Evolutionary conservation across 2,888 invertebrate genomes (phyloP).

Genomic region (Ischnus inquisitorius): DNA sequence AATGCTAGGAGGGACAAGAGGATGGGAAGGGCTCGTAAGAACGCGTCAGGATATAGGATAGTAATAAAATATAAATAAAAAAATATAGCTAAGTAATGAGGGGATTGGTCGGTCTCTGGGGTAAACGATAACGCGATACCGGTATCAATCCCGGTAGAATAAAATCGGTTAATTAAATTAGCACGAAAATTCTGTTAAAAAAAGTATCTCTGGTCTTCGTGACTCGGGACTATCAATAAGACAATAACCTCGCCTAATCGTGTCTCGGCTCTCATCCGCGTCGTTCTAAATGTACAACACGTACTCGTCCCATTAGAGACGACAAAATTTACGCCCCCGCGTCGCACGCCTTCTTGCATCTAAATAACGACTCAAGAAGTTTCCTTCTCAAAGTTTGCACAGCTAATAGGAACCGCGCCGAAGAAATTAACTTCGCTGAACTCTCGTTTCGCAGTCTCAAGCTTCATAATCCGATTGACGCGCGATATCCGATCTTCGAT

Average conservation of each 20-base stretch:
- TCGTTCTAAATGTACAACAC: constrained; percentile 21
- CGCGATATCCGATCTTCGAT: neutral
- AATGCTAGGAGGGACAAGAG: too few relatives aligned
- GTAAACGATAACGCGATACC: constrained; percentile 10
- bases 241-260: neutral
- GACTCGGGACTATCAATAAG: constrained; percentile 16
- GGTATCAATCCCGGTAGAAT: neutral
- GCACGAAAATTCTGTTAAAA: constrained; percentile 6
- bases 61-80: too few relatives aligned
- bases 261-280: constrained; percentile 1
- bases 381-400: neutral
- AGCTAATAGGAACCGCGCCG: neutral
- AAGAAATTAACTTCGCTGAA: constrained; percentile 4
- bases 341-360: constrained; percentile 9
- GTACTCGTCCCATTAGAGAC: neutral
- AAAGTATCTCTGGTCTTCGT: neutral
- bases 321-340: neutral
- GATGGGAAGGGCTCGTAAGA: too few relatives aligned
- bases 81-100: neutral
- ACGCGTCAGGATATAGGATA: too few relatives aligned
- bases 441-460: neutral
- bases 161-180: constrained; percentile 14
- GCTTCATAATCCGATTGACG: neutral
- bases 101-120: constrained; percentile 4
- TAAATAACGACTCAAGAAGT: neutral